These are phyloP conservation scores for Pseudoatta argentina DNA, from an alignment of 1,140 invertebrate genomes.

Conservation along the genomic window DNA sequence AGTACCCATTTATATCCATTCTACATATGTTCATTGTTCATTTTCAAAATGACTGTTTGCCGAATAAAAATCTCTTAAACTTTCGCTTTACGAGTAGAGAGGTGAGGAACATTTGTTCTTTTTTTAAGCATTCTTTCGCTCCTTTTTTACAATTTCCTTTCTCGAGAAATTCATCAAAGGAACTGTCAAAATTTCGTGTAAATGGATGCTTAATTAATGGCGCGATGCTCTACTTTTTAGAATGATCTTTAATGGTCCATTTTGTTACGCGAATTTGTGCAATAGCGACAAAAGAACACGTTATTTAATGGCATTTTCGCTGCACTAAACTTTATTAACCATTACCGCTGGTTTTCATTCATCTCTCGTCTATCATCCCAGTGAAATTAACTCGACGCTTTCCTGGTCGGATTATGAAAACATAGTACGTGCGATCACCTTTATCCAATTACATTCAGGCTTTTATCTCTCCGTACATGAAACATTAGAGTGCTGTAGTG, in stretches of 20 bases:
- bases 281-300: constrained; percentile 22
- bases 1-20: too few relatives aligned
- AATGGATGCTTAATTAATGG: constrained; percentile 35
- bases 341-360: constrained; percentile 24
- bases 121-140: background rate
- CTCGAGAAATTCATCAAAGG: constrained; percentile 13
- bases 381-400: constrained; percentile 22
- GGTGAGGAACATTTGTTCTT: background rate
- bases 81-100: constrained; percentile 9
- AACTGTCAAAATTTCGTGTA: background rate
- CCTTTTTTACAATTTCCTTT: constrained; percentile 17
- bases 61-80: constrained; percentile 4
- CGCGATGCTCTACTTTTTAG: constrained; percentile 13
- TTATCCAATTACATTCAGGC: constrained; percentile 40
- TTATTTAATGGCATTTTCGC: constrained; percentile 62
- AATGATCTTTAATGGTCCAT: constrained; percentile 18
- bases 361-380: background rate
- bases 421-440: constrained; percentile 24
- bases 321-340: constrained; percentile 37
- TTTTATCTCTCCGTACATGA: constrained; percentile 24
- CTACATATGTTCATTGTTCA: background rate
- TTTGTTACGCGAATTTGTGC: constrained; percentile 31
- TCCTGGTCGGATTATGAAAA: constrained; percentile 44
- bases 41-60: background rate
- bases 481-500: constrained; percentile 3